Conservation (phyloP, 2,113 vertebrate genomes). For the Tonatia bakeri region DNA sequence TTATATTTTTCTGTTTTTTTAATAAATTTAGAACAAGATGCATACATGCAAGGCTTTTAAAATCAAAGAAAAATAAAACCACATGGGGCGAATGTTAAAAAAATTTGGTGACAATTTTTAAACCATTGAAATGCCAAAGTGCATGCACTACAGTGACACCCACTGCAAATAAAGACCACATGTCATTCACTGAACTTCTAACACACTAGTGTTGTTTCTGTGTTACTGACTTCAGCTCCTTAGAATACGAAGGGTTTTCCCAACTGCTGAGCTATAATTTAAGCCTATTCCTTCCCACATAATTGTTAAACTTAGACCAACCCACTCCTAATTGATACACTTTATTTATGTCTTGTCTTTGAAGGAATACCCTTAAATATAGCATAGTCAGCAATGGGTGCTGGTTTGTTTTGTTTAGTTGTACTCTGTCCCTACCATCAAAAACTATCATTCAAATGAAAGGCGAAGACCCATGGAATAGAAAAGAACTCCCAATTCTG, state of each 20-base stretch:
- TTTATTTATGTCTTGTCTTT: constrained; percentile 42
- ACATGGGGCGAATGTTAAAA: background rate
- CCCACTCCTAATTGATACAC: constrained; percentile 34
- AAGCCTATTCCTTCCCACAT: constrained; percentile 23
- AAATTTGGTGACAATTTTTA: background rate
- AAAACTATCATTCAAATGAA: constrained; percentile 22
- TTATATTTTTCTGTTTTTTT: background rate
- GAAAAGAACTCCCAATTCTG: constrained; percentile 5
- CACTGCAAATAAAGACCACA: background rate
- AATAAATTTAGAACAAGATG: background rate
- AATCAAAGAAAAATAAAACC: constrained; percentile 6
- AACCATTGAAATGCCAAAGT: background rate
- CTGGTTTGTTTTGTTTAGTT: constrained; percentile 18
- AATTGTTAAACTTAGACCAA: constrained; percentile 46
- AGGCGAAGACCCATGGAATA: background rate
- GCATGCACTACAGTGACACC: background rate
- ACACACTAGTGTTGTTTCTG: background rate
- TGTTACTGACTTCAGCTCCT: constrained; percentile 26
- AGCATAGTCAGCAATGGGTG: background rate
- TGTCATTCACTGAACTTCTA: background rate
- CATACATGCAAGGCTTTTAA: background rate
- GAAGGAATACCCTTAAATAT: constrained; percentile 39
- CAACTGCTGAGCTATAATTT: constrained; percentile 47
- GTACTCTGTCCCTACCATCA: background rate
- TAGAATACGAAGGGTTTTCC: constrained; percentile 29